phyloP scores from a whole-genome alignment of 2,113 vertebrate genomes.

The Puffinus mauretanicus region DNA sequence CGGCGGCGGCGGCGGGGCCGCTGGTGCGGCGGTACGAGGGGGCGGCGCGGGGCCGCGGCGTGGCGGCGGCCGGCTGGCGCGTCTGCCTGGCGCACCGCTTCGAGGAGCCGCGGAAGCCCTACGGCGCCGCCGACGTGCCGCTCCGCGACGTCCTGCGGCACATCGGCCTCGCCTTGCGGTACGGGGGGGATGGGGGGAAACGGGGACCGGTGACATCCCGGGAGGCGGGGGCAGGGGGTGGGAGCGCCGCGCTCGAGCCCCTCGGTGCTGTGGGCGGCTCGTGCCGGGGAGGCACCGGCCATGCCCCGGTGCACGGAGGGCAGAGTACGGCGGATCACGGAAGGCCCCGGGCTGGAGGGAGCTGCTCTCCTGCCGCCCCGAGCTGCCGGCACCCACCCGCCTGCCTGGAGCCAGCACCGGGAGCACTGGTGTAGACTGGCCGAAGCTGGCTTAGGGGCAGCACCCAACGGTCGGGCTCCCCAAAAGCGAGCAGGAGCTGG shows the following conservation, averaged over 20 bases:
- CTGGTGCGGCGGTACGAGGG: no score
- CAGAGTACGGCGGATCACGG: neutral
- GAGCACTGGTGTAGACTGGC: neutral
- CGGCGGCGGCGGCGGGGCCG: no score
- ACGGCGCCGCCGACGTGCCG: no score
- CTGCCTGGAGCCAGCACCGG: neutral
- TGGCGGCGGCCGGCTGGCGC: no score
- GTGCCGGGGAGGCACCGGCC: no score
- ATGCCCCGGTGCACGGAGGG: neutral
- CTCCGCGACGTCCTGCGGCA: no score
- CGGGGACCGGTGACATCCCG: neutral
- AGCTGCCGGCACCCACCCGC: neutral
- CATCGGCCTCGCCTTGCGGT: constrained; percentile 77
- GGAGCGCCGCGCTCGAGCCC: neutral
- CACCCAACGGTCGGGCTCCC: neutral
- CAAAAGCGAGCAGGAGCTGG: neutral
- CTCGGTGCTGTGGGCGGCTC: no score
- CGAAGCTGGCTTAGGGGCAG: neutral
- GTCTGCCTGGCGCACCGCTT: no score
- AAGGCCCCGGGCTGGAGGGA: neutral
- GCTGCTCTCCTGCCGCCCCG: neutral
- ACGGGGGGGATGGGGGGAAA: neutral
- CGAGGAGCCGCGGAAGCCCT: no score
- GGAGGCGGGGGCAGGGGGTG: no score
- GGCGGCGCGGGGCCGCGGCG: no score